Evolutionary conservation across 1,140 invertebrate genomes (phyloP).

Genomic region (Asobara japonica): DNA sequence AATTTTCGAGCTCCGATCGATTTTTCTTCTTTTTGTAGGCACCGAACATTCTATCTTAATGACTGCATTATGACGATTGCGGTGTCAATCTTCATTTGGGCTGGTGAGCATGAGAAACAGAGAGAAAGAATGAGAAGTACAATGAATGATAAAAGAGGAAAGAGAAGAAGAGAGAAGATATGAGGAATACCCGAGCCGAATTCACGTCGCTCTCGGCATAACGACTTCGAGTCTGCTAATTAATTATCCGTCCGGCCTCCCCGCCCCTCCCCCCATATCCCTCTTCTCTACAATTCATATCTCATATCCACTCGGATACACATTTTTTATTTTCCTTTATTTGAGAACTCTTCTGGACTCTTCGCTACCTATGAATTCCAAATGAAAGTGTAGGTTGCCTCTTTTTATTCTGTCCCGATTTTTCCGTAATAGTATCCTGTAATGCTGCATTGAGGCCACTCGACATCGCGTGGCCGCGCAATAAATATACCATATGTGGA

Average conservation of each 20-base stretch:
- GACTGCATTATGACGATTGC: slow-evolving; percentile 58
- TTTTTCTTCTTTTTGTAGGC: slow-evolving; percentile 13
- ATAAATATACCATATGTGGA: neutral
- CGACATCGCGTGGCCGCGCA: neutral
- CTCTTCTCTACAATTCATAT: slow-evolving; percentile 2
- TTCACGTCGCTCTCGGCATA: slow-evolving; percentile 26
- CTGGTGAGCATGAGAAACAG: slow-evolving; percentile 10
- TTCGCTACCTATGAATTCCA: neutral
- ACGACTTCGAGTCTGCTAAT: slow-evolving; percentile 34
- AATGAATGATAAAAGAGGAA: slow-evolving; percentile 12
- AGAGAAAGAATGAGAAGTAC: slow-evolving; percentile 24
- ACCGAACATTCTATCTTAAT: slow-evolving; percentile 42
- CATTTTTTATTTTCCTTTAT: slow-evolving; percentile 17
- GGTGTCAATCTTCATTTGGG: slow-evolving; percentile 58
- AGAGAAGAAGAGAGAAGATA: slow-evolving; percentile 1
- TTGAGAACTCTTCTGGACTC: neutral
- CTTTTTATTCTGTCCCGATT: neutral
- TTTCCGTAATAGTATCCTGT: neutral
- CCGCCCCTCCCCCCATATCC: neutral
- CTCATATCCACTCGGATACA: neutral
- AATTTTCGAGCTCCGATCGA: neutral
- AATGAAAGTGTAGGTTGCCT: neutral
- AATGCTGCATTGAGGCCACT: slow-evolving; percentile 1
- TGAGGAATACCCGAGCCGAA: slow-evolving; percentile 21
- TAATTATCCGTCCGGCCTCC: slow-evolving; percentile 35